These are phyloP conservation scores for Campylomormyrus numenius DNA, from an alignment of 2,113 vertebrate genomes.

Conservation along the genomic window DNA sequence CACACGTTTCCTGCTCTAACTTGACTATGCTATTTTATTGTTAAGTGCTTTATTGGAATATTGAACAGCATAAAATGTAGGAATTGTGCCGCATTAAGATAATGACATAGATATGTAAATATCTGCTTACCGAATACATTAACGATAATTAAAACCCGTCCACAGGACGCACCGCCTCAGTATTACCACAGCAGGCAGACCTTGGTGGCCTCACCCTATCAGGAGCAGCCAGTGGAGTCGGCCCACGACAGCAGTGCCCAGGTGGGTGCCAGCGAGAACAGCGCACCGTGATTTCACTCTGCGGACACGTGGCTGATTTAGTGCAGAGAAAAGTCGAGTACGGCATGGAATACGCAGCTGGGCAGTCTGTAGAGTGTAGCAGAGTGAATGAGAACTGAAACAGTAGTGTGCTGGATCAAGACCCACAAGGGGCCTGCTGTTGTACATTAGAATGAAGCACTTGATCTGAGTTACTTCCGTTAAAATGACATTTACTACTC, in stretches of 20 bases:
- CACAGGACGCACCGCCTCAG: slow-evolving; percentile 56
- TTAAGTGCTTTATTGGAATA: background rate
- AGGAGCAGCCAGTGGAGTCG: slow-evolving; percentile 36
- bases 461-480: background rate
- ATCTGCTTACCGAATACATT: background rate
- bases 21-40: background rate
- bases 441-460: background rate
- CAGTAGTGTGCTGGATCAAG: background rate
- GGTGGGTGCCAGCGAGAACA: background rate
- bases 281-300: background rate
- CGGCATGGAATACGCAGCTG: background rate
- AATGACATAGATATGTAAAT: background rate
- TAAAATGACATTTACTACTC: background rate
- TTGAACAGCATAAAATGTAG: background rate
- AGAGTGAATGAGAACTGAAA: background rate
- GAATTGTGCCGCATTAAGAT: background rate
- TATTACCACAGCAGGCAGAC: slow-evolving; percentile 71
- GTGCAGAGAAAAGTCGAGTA: background rate
- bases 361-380: no score
- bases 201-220: slow-evolving; percentile 54
- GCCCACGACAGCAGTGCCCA: background rate
- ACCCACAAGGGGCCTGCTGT: background rate
- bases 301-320: background rate
- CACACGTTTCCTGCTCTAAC: background rate
- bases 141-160: slow-evolving; percentile 10